Percentiles rank a stretch among this genome's conserved stretches.
Conservation (phyloP, 2,113 vertebrate species). For the Scalopus aquaticus region DNA sequence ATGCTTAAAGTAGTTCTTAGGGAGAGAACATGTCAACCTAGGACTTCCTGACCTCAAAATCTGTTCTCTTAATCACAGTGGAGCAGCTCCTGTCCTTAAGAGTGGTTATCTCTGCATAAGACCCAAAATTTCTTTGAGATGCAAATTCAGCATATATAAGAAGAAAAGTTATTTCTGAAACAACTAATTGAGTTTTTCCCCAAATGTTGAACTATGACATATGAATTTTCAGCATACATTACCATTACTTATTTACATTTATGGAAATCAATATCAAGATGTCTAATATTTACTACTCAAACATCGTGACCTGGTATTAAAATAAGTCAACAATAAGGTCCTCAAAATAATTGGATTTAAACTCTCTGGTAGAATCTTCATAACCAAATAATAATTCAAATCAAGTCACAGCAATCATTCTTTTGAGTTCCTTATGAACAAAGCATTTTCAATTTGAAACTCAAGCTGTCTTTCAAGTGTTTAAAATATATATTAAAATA, state of each 20-base stretch:
- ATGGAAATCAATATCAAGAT: background rate
- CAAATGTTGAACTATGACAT: background rate
- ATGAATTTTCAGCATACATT: background rate
- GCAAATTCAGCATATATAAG: background rate
- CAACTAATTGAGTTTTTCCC: background rate
- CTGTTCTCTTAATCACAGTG: background rate
- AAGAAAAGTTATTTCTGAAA: constrained; percentile 34
- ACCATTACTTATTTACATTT: background rate
- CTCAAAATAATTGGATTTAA: constrained; percentile 19
- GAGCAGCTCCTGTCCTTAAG: background rate
- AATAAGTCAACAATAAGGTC: constrained; percentile 1
- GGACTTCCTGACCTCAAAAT: background rate
- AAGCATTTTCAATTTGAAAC: background rate
- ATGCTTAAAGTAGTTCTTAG: background rate
- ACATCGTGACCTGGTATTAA: background rate
- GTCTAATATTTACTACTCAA: background rate
- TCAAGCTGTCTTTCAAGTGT: background rate
- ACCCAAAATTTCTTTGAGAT: background rate
- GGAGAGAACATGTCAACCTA: background rate
- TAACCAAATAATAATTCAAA: background rate
- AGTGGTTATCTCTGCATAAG: background rate
- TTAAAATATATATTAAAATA: background rate
- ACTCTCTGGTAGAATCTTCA: background rate
- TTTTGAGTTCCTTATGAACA: background rate
- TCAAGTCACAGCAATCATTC: background rate